These are phyloP conservation scores for Sander lucioperca DNA, from an alignment of 2,113 vertebrate species.

Conservation along the genomic window DNA sequence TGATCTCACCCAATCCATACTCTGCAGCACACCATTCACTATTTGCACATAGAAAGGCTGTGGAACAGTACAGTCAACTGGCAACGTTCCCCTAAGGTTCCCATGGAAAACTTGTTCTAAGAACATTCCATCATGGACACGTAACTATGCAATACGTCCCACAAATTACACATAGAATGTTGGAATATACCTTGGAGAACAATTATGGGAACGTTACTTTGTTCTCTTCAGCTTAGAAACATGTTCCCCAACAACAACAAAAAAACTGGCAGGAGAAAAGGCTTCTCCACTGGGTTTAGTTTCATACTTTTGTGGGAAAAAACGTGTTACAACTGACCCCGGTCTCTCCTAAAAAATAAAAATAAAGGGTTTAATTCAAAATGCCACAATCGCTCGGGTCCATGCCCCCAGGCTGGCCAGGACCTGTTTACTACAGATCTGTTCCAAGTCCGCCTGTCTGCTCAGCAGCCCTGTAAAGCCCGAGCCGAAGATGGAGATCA, in stretches of 20 bases:
- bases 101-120: background rate
- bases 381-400: constrained; percentile 96
- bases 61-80: background rate
- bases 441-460: constrained; percentile 92
- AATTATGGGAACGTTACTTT: background rate
- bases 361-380: constrained; percentile 82
- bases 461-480: constrained; percentile 94
- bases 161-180: background rate
- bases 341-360: constrained; percentile 1
- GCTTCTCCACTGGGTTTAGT: background rate
- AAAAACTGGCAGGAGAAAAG: background rate
- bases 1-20: background rate
- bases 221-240: background rate
- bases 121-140: background rate
- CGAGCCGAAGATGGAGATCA: constrained; percentile 97
- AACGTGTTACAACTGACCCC: constrained; percentile 36
- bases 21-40: background rate
- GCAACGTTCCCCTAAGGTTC: background rate
- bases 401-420: constrained; percentile 94
- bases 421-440: constrained; percentile 95
- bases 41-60: background rate
- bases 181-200: background rate
- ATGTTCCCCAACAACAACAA: background rate
- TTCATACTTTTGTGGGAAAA: background rate
- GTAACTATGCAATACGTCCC: background rate